These are phyloP conservation scores for Danionella cerebrum DNA, from an alignment of 2,113 vertebrate species.

Conservation along the genomic window DNA sequence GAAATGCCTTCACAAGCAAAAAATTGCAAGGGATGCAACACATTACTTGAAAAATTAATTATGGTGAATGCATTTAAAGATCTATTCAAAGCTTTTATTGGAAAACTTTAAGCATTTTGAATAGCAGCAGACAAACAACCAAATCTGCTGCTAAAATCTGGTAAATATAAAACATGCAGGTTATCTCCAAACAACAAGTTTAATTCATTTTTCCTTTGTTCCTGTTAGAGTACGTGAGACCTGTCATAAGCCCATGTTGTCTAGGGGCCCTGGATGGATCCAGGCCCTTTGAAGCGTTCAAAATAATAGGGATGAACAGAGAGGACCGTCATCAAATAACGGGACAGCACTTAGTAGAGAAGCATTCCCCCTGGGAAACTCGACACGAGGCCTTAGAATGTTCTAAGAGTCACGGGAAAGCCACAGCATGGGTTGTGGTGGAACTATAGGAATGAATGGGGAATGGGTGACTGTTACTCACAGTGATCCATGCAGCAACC, in stretches of 20 bases:
- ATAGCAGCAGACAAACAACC: too few relatives aligned
- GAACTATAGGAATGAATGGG: constrained; percentile 65
- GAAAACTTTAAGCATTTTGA: too few relatives aligned
- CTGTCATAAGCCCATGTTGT: constrained; percentile 44
- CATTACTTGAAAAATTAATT: background rate
- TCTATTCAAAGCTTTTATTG: background rate
- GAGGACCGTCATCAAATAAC: constrained; percentile 68
- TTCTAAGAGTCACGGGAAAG: constrained; percentile 13
- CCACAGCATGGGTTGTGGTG: constrained; percentile 59
- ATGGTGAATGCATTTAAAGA: constrained; percentile 9
- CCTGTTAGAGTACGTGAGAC: constrained; percentile 44
- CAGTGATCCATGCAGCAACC: background rate
- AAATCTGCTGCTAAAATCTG: too few relatives aligned
- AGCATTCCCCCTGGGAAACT: constrained; percentile 54
- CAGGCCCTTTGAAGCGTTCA: constrained; percentile 64
- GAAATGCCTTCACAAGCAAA: constrained; percentile 45
- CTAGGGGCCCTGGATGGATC: constrained; percentile 42
- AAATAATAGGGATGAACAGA: constrained; percentile 71
- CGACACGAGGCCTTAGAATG: constrained; percentile 16
- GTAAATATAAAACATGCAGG: too few relatives aligned
- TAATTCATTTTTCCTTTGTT: constrained; percentile 41
- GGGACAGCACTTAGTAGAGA: constrained; percentile 60
- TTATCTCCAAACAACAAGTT: background rate
- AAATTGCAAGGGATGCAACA: constrained; percentile 40
- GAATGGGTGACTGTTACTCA: constrained; percentile 50